Evolutionary conservation across 2,113 vertebrate species (phyloP), one percentile per base, ranked within the genome.

Genomic region (Solea senegalensis): DNA sequence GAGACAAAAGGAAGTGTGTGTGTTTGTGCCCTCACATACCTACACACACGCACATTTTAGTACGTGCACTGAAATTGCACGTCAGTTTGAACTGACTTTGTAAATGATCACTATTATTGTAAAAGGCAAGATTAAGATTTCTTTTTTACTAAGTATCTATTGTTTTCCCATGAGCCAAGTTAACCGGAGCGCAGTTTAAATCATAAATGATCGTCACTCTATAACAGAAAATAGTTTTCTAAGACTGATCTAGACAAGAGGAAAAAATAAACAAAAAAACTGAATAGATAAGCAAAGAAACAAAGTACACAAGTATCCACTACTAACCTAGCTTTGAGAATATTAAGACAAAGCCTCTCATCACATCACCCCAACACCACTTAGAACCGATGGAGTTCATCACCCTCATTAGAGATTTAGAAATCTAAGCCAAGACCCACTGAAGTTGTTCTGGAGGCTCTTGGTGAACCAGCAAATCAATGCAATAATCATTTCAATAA

Each of bases 1-100:
- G 21, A 46, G 7, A 51, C 44, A 56, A 67, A 74, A 45, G 65
- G 26, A 55, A 61, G 44, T 64, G 49, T 68, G 59, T 62, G 6
- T 71, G 53, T 48, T 28, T 74, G 21, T 21, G 21, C 21, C 1
- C 21, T 69, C 6, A 57, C 26, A n/a, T 57, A 21, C 6, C 45
- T 56, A 7, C 57, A 51, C 48, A 43, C 16, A 27, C 55, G 13
- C 13, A 50, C 43, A 63, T 43, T 57, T 58, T 48, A 54, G 60
- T 80, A 64, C 43, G 11, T 68, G 15, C 2, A 61, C 21, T 27
- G 16, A 61, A 56, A 50, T 40, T 41, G 27, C 13, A 16, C 8
- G 21, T 69, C 43, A 61, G 40, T 41, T 45, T 49, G 9, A 67
- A 54, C 9, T 39, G 15, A 56, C 10, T 13, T 65, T 65, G 28